Conservation (phyloP, 2,888 invertebrate species). For the Cotesia congregata region DNA sequence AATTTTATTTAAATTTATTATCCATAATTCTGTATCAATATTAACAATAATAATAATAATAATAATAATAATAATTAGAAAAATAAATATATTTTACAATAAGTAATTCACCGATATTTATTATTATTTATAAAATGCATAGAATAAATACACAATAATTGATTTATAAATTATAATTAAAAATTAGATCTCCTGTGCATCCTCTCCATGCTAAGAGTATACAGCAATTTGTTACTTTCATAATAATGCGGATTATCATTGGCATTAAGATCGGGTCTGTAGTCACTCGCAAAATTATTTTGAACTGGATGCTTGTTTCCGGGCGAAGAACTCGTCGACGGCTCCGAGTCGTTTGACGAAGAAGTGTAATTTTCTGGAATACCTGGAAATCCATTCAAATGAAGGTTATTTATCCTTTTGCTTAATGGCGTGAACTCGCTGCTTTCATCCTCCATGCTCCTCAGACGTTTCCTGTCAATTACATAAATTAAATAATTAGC, state of each 20-base stretch:
- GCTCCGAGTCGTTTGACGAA: slow-evolving; percentile 66
- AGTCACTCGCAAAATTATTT: slow-evolving; percentile 68
- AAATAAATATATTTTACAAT: not conserved
- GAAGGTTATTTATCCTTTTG: slow-evolving; percentile 91
- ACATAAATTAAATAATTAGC: not conserved
- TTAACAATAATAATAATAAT: not conserved
- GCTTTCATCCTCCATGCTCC: slow-evolving; percentile 79
- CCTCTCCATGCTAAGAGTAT: slow-evolving; percentile 86
- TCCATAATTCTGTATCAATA: not conserved
- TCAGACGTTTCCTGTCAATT: slow-evolving; percentile 78
- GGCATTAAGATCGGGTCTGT: slow-evolving; percentile 83
- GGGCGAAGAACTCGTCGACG: slow-evolving; percentile 63
- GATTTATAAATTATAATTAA: slow-evolving; percentile 20
- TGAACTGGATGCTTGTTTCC: slow-evolving; percentile 59
- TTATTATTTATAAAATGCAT: slow-evolving; percentile 12
- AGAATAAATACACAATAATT: slow-evolving; percentile 5
- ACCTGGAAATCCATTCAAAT: slow-evolving; percentile 75
- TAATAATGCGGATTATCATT: slow-evolving; percentile 89
- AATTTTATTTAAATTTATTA: not conserved
- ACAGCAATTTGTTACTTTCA: slow-evolving; percentile 86
- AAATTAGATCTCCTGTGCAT: slow-evolving; percentile 74
- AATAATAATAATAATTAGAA: not conserved
- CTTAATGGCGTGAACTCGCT: slow-evolving; percentile 89
- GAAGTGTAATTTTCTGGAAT: slow-evolving; percentile 60
- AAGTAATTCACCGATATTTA: slow-evolving; percentile 8